Conservation (phyloP, 2,888 invertebrate genomes). For the Unio pictorum region DNA sequence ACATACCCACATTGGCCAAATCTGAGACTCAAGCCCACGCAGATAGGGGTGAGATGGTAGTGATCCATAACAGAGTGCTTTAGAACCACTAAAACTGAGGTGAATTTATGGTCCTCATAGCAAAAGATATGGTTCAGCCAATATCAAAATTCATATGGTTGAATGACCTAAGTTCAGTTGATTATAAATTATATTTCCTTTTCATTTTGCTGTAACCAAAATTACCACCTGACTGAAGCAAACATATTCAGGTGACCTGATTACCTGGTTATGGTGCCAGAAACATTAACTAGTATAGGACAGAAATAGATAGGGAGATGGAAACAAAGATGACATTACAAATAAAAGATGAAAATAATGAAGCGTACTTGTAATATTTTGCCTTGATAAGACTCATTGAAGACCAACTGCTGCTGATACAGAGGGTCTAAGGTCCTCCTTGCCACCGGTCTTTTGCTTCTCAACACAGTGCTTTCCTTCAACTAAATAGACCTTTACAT, state of each 20-base stretch:
- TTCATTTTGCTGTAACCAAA: too few relatives aligned
- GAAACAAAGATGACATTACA: slow-evolving; percentile 1
- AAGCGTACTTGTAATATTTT: slow-evolving; percentile 91
- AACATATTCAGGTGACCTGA: neutral
- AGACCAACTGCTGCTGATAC: slow-evolving; percentile 96
- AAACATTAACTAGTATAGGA: neutral
- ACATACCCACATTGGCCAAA: too few relatives aligned
- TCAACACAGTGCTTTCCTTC: slow-evolving; percentile 98
- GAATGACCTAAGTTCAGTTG: too few relatives aligned
- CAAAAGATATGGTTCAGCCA: too few relatives aligned
- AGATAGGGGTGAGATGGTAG: too few relatives aligned
- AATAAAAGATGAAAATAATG: neutral
- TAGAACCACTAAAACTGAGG: too few relatives aligned
- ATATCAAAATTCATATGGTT: too few relatives aligned
- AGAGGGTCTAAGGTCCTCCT: slow-evolving; percentile 95
- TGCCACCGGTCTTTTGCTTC: slow-evolving; percentile 97
- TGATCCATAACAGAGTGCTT: too few relatives aligned
- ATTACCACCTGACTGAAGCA: neutral
- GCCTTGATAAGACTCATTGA: slow-evolving; percentile 92
- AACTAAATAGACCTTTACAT: slow-evolving; percentile 98
- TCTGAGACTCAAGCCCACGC: too few relatives aligned
- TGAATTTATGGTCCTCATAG: too few relatives aligned
- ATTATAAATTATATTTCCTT: too few relatives aligned
- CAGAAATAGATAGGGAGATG: neutral
- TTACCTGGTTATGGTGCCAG: neutral